Evolutionary conservation across 2,113 vertebrate genomes (phyloP).

Genomic region (Furnarius figulus): DNA sequence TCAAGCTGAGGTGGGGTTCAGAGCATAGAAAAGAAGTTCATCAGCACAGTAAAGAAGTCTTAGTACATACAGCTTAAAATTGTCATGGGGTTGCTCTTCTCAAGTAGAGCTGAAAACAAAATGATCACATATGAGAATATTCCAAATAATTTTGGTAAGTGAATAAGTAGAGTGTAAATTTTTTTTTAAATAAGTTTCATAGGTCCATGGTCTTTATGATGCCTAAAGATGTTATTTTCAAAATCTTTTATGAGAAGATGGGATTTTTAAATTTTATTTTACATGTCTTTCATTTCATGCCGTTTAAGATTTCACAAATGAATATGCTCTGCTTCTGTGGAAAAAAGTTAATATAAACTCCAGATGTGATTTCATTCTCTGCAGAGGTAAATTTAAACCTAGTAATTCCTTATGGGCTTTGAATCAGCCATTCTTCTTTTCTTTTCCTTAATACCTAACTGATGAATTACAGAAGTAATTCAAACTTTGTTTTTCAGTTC

Average conservation of each 20-base stretch:
- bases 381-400: slow-evolving; percentile 25
- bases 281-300: neutral
- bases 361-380: slow-evolving; percentile 45
- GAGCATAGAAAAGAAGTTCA: neutral
- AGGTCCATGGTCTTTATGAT: neutral
- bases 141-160: neutral
- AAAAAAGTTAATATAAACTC: slow-evolving; percentile 15
- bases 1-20: neutral
- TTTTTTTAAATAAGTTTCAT: neutral
- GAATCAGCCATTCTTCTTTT: neutral
- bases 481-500: neutral
- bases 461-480: neutral
- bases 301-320: slow-evolving; percentile 38
- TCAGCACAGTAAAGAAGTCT: neutral
- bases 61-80: neutral
- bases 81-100: neutral
- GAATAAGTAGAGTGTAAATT: neutral
- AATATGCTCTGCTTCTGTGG: slow-evolving; percentile 32
- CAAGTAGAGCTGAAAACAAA: neutral
- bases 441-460: neutral
- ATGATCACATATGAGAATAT: neutral
- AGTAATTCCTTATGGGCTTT: neutral
- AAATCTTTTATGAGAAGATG: neutral
- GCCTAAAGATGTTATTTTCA: neutral
- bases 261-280: neutral